These are phyloP conservation scores for Ranitomeya variabilis DNA, from an alignment of 2,113 vertebrate species.

Conservation along the genomic window DNA sequence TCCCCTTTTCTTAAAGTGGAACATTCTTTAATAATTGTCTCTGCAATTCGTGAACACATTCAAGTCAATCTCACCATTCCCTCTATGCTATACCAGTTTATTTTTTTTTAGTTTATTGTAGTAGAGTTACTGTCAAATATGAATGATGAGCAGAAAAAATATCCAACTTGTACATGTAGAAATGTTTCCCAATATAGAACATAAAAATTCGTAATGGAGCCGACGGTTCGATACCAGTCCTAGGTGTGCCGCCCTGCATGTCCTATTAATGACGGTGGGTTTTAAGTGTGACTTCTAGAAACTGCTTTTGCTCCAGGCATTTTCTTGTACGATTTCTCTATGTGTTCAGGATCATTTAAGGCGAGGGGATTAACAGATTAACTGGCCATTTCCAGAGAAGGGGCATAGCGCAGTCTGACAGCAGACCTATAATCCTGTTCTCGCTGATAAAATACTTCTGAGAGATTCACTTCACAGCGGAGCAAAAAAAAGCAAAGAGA, in stretches of 20 bases:
- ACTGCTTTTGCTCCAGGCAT: background rate
- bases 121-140: too few species aligned
- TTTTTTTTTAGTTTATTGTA: too few species aligned
- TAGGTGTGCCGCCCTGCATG: background rate
- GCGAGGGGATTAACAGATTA: constrained; percentile 44
- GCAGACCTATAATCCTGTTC: constrained; percentile 47
- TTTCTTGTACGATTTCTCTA: background rate
- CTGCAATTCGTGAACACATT: too few species aligned
- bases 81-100: too few species aligned
- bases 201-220: background rate
- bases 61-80: too few species aligned
- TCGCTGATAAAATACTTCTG: constrained; percentile 33
- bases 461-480: constrained; percentile 43
- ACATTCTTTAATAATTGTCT: too few species aligned
- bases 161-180: background rate
- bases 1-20: too few species aligned
- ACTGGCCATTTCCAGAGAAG: constrained; percentile 34
- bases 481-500: constrained; percentile 27
- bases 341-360: constrained; percentile 37
- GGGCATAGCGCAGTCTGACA: constrained; percentile 17
- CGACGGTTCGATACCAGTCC: background rate
- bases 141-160: background rate
- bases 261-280: background rate
- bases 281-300: background rate
- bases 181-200: background rate